phyloP scores from a whole-genome alignment of 2,113 vertebrate genomes.

The Synchiropus splendidus region DNA sequence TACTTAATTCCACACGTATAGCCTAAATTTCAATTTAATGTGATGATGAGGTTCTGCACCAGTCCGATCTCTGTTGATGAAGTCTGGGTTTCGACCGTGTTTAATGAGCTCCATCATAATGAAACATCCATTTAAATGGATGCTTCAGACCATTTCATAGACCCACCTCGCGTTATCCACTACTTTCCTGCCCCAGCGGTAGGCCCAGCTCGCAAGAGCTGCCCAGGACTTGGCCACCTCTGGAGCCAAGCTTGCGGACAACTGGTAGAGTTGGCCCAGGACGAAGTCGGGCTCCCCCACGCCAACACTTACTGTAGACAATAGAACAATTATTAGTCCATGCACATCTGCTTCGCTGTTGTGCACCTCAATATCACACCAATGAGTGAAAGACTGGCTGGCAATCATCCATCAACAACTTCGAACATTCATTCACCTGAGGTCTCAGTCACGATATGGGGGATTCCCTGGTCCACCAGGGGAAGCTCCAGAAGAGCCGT shows the following conservation, averaged over 20 bases:
- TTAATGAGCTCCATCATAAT: too few relatives aligned
- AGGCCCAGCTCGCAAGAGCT: conserved; percentile 92
- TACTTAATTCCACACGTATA: too few relatives aligned
- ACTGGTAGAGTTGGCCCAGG: conserved; percentile 89
- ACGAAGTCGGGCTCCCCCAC: conserved; percentile 95
- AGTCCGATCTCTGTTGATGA: too few relatives aligned
- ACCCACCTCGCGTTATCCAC: conserved; percentile 95
- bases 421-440: too few relatives aligned
- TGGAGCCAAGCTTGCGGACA: conserved; percentile 88
- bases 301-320: conserved; percentile 83
- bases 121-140: too few relatives aligned
- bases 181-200: conserved; percentile 96
- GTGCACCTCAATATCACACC: background rate
- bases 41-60: too few relatives aligned
- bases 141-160: background rate
- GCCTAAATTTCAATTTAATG: too few relatives aligned
- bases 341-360: too few relatives aligned
- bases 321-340: too few relatives aligned
- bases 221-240: conserved; percentile 98
- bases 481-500: conserved; percentile 78
- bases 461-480: conserved; percentile 76
- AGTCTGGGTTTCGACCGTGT: too few relatives aligned
- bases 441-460: conserved; percentile 82
- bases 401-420: too few relatives aligned
- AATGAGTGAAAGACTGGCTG: too few relatives aligned